Conservation (phyloP, 2,797 vertebrate species). For the Cossypha caffra region DNA sequence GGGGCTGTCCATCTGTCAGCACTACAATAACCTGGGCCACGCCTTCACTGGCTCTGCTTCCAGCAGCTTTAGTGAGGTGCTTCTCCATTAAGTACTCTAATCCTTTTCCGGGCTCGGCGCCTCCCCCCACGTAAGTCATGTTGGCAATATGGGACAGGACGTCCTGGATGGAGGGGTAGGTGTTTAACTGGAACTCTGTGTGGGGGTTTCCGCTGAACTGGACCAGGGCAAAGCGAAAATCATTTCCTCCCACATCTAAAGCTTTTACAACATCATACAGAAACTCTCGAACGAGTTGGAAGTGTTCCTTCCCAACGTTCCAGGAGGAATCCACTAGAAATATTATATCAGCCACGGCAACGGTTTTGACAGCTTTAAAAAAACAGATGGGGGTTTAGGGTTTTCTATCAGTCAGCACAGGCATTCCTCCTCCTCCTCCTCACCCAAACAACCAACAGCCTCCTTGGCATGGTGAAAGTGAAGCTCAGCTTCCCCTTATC, state of each 20-base stretch:
- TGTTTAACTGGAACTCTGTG: conserved; percentile 88
- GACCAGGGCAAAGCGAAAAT: conserved; percentile 85
- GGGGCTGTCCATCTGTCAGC: conserved; percentile 83
- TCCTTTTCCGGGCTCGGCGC: conserved; percentile 83
- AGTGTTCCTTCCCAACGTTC: conserved; percentile 87
- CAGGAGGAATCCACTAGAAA: conserved; percentile 94
- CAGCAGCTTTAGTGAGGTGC: conserved; percentile 82
- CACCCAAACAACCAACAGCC: neutral
- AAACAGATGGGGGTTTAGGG: conserved; percentile 80
- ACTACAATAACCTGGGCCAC: conserved; percentile 86
- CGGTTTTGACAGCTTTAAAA: conserved; percentile 85
- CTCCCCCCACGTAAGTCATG: conserved; percentile 81
- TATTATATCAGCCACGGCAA: conserved; percentile 88
- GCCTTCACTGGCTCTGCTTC: conserved; percentile 84
- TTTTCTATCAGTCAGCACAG: conserved; percentile 46
- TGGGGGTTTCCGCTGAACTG: conserved; percentile 82
- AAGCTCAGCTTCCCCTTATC: neutral
- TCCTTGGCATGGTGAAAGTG: neutral
- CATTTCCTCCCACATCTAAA: conserved; percentile 80
- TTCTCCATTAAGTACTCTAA: conserved; percentile 84
- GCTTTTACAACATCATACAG: conserved; percentile 84
- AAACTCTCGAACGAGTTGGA: conserved; percentile 88
- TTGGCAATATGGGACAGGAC: conserved; percentile 84
- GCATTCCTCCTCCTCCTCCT: neutral
- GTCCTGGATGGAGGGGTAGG: conserved; percentile 77